A percentile compares a stretch with the other conserved stretches of the same genome.
phyloP scores from a whole-genome alignment of 2,797 vertebrate genomes.

The Limnodromus scolopaceus region DNA sequence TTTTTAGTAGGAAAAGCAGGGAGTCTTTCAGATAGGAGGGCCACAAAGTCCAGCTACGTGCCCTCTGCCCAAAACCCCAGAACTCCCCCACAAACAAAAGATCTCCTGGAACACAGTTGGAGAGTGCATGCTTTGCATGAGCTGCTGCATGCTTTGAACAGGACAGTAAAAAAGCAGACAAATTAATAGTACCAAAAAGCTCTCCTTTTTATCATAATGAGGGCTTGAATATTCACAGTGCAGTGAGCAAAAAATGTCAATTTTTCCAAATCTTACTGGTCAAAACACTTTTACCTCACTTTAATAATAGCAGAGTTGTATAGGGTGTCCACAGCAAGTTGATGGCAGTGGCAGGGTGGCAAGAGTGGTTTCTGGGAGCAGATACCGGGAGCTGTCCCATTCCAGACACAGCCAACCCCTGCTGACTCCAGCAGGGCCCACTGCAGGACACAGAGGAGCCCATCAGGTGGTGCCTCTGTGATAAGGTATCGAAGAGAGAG shows the following conservation, averaged over 20 bases:
- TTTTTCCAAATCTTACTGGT: not conserved
- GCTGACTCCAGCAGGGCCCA: not conserved
- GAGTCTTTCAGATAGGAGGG: not conserved
- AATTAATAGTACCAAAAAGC: not conserved
- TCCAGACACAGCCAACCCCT: not conserved
- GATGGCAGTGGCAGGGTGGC: not conserved
- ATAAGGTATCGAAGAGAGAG: not conserved
- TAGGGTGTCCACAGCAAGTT: not conserved
- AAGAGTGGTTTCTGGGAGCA: not conserved
- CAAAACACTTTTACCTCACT: not conserved
- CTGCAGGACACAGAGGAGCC: not conserved
- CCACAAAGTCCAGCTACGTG: not conserved
- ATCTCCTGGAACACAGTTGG: not conserved
- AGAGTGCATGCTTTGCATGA: not conserved
- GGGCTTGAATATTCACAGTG: not conserved
- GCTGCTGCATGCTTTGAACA: not conserved
- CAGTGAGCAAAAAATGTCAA: not conserved
- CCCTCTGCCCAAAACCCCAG: not conserved
- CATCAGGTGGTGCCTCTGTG: not conserved
- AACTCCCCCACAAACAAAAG: not conserved
- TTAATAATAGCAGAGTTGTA: not conserved
- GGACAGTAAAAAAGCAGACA: not conserved
- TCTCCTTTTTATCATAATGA: not conserved
- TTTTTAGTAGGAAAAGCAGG: not conserved
- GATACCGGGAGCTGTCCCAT: fast-evolving